Evolutionary conservation across 2,797 vertebrate species (phyloP), one percentile per base, ranked within the genome.

Genomic region (Pipistrellus kuhlii): DNA sequence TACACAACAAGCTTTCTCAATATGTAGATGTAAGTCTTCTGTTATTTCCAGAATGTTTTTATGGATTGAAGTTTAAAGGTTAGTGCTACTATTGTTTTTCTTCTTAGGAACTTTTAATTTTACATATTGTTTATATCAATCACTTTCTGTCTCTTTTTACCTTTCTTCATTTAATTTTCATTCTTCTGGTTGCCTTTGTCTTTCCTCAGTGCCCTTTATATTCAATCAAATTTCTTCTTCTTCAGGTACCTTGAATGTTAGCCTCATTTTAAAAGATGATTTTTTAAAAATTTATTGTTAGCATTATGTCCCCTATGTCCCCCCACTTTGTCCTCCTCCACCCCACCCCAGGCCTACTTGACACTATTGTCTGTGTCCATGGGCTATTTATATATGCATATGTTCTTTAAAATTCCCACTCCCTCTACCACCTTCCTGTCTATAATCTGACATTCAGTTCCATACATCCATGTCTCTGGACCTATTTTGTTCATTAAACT

Each of bases 31-130:
- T 80, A 23, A 78, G n/a, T 73, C 14, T 68, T 85, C 73, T 92
- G 21, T 69, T 81, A 77, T 57, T 81, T 96, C 32, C 53, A 93
- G 8, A 81, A 90, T 41, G 68, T 51, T 93, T 94, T 57, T 32
- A 64, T 15, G 7, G 46, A 38, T 2, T 86, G 4, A 90, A 90
- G 30, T 84, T 94, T 84, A 89, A 87, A 72, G 27, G 91, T 48
- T 88, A 81, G 44, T 21, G 73, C 66, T 32, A 41, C 10, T 77
- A 64, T 9, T 85, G 8, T 23, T 76, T 78, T 48, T 69, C 4
- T 86, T 57, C 69, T 62, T 72, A 85, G 59, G 11, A 93, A 88
- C 20, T 85, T 85, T 44, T n/a, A 90, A 76, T 59, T 51, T 85
- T 86, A 85, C 8, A 55, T 75, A 53, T 30, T 10, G 15, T 85